Evolutionary conservation across 2,888 invertebrate genomes (phyloP), one percentile per base, ranked within the genome.

Genomic region (Ennomos quercinarius): DNA sequence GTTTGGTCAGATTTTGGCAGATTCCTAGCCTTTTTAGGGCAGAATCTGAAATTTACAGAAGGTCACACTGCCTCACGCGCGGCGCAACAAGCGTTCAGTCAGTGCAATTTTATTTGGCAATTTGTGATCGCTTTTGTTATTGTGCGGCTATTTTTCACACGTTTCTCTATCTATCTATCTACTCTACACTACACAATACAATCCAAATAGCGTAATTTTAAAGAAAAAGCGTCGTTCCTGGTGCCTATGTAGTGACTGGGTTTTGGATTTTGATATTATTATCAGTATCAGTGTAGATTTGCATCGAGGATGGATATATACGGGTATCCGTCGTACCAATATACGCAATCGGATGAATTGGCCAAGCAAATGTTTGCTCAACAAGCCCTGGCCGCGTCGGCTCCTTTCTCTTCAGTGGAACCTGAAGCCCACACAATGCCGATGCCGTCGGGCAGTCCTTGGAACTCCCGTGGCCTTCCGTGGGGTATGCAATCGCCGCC

Each of bases 391-490:
- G 72, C 82, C n/a, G 74, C 81, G n/a, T 68, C 81, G 1, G 59
- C 59, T n/a, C 77, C 83, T 0, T 83, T 71, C 60, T 74, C 77
- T 57, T 78, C 78, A 34, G 74, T 63, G 9, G 67, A 78, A 34
- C 71, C 78, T 34, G 85, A 80, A 48, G 74, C 83, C 0, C 89
- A 88, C 61, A 71, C 67, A 10, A 88, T 93, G 87, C 91, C 91
- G 5, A 82, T 73, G 11, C 92, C 93, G 9, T 80, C 90, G 5
- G 87, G 86, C n/a, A 63, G 79, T 1, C 92, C 93, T 0, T 94
- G 94, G 94, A 93, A 92, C 67, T 82, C 93, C 6, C 91, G 94
- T 58, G 86, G 88, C 9, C 76, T 94, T 67, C 81, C 94, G 0
- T 94, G 94, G 94, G 91, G 93, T 10, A 77, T 89, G 70, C 76